These are phyloP conservation scores for Piliocolobus tephrosceles DNA, from an alignment of 2,113 vertebrate species.

Conservation along the genomic window DNA sequence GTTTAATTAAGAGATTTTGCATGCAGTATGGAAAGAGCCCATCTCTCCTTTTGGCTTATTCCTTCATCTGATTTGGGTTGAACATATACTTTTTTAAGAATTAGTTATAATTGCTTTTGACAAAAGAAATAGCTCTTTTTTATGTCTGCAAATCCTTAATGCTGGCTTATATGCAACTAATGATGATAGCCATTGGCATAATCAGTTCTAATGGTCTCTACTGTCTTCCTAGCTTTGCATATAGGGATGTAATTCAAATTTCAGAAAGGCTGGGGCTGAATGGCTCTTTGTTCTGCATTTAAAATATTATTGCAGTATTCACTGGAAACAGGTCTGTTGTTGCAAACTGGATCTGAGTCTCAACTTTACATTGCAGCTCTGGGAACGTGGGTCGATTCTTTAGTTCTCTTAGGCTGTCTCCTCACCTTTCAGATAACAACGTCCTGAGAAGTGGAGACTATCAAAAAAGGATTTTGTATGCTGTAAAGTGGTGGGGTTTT, in stretches of 20 bases:
- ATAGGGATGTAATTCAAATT: slow-evolving; percentile 34
- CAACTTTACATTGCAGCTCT: background rate
- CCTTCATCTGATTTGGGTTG: slow-evolving; percentile 83
- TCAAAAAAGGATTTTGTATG: background rate
- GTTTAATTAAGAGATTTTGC: slow-evolving; percentile 84
- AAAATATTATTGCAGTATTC: slow-evolving; percentile 46
- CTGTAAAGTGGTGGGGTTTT: background rate
- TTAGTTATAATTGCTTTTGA: slow-evolving; percentile 87
- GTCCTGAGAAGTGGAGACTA: background rate
- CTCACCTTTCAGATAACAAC: background rate
- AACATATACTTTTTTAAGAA: slow-evolving; percentile 80
- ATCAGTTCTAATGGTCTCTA: slow-evolving; percentile 61
- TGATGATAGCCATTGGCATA: slow-evolving; percentile 68
- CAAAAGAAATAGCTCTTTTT: slow-evolving; percentile 81
- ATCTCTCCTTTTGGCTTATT: slow-evolving; percentile 79
- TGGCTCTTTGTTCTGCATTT: slow-evolving; percentile 63
- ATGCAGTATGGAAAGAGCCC: slow-evolving; percentile 68
- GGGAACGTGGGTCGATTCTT: background rate
- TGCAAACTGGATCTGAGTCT: background rate
- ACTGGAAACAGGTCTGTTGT: background rate
- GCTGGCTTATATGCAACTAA: slow-evolving; percentile 80
- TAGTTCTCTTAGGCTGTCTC: background rate
- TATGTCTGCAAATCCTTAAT: slow-evolving; percentile 79
- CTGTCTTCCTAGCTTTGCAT: slow-evolving; percentile 52
- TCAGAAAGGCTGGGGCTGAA: slow-evolving; percentile 6